Evolutionary conservation across 2,113 vertebrate species (phyloP).

Genomic region (Speoplatyrhinus poulsoni): DNA sequence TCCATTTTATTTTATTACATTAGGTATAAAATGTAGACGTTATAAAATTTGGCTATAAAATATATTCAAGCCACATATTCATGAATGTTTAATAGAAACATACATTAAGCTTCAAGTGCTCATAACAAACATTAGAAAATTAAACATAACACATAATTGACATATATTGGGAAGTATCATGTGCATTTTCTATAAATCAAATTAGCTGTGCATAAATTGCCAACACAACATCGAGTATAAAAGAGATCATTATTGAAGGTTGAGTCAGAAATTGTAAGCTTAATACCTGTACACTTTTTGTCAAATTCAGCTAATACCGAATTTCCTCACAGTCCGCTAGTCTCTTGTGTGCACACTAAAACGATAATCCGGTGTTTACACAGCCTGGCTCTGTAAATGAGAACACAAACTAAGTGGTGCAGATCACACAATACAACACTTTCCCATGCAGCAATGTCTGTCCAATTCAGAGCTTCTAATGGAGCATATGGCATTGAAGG

Average conservation of each 20-base stretch:
- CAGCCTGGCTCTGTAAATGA: no score
- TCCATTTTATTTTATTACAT: constrained; percentile 65
- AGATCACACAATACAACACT: no score
- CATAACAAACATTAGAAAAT: neutral
- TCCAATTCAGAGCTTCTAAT: no score
- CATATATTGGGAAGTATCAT: constrained; percentile 10
- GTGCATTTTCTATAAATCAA: constrained; percentile 3
- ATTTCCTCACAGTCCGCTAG: no score
- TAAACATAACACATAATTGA: constrained; percentile 21
- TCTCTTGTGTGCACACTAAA: no score
- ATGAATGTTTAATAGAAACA: constrained; percentile 43
- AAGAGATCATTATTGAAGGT: neutral
- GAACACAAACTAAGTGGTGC: no score
- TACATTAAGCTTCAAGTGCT: constrained; percentile 22
- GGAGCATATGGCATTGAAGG: no score
- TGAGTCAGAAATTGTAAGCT: no score
- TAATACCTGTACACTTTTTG: no score
- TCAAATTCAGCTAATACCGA: no score
- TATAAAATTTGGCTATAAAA: constrained; percentile 74
- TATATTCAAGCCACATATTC: constrained; percentile 58
- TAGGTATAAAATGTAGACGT: constrained; percentile 71
- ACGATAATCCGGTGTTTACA: no score
- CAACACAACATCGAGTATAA: neutral
- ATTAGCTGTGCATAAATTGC: constrained; percentile 5
- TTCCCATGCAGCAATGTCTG: no score